phyloP scores from a whole-genome alignment of 2,888 invertebrate genomes.

The Cataglyphis altisquamis region DNA sequence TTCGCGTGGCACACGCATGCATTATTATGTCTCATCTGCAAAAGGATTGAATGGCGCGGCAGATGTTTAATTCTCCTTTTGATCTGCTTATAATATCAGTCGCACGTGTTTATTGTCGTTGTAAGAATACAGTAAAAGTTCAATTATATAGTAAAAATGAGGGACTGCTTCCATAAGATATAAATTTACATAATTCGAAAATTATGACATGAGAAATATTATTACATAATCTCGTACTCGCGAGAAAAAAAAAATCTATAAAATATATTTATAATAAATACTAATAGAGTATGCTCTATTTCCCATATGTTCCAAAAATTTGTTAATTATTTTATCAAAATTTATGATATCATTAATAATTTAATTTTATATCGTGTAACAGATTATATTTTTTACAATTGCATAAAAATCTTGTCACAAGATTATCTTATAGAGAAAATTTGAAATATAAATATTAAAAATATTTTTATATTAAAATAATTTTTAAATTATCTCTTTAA shows the following conservation, averaged over 20 bases:
- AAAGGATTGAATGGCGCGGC: conserved; percentile 68
- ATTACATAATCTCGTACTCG: not conserved
- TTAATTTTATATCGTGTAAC: not conserved
- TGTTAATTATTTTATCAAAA: not conserved
- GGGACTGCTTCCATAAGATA: not conserved
- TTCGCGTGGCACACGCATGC: conserved; percentile 63
- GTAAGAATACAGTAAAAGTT: not conserved
- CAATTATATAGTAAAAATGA: not conserved
- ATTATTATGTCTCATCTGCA: conserved; percentile 53
- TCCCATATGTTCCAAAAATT: not conserved
- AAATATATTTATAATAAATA: not conserved
- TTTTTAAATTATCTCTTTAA: not conserved
- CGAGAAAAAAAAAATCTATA: not conserved
- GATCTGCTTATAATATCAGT: conserved; percentile 57
- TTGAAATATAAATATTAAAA: not conserved
- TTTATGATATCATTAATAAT: not conserved
- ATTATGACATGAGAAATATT: not conserved
- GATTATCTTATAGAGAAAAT: not conserved
- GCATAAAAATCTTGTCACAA: not conserved
- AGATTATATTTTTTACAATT: not conserved
- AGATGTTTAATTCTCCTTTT: conserved; percentile 70
- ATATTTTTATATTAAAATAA: not conserved
- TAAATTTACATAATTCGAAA: not conserved
- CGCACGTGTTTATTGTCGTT: conserved; percentile 56
- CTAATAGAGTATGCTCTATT: not conserved